Evolutionary conservation across 2,888 invertebrate genomes (phyloP), one percentile per base, ranked within the genome.

Genomic region (Junonia oenone): DNA sequence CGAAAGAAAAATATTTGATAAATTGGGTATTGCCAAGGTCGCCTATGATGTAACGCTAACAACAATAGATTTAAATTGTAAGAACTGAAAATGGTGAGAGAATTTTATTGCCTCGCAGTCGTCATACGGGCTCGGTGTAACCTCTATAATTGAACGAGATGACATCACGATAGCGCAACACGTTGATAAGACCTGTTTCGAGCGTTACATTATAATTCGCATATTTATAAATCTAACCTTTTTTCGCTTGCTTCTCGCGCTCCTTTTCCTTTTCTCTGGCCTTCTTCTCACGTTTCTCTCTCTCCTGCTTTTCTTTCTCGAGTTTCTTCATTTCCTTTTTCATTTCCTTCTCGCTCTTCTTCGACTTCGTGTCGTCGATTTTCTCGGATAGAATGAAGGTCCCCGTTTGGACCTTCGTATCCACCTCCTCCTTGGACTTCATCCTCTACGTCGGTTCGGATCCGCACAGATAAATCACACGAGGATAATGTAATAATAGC

Each of bases 311-410:
- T 68, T 91, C 90, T 67, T 91, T 91, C 67, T 90, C 90, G 48
- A 90, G 73, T 59, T 84, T 75, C 69, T 85, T 89, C 81, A 88
- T 87, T 63, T 91, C 91, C 68, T 91, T 91, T 72, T 91, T 91
- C 63, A 90, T 67, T 40, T 91, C 91, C 68, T 91, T 90, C 55
- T 87, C 88, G 65, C 64, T 87, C 64, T 84, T 90, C 72, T 83
- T 87, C 63, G 80, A 77, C 73, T 90, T 86, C 51, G 88, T 83
- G 67, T 91, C 89, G 70, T 91, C 91, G 48, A 90, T 88, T 69
- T 91, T 91, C 72, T 92, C 92, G 65, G 91, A 89, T 67, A 92
- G 75, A 57, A 92, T 92, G 72, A 92, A 89, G 64, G 91, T 89
- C 69, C 90, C 91, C 59, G 83, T 81, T 64, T 89, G 87, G 74